Evolutionary conservation across 2,113 vertebrate species (phyloP).

Genomic region (Campylomormyrus tamandua): DNA sequence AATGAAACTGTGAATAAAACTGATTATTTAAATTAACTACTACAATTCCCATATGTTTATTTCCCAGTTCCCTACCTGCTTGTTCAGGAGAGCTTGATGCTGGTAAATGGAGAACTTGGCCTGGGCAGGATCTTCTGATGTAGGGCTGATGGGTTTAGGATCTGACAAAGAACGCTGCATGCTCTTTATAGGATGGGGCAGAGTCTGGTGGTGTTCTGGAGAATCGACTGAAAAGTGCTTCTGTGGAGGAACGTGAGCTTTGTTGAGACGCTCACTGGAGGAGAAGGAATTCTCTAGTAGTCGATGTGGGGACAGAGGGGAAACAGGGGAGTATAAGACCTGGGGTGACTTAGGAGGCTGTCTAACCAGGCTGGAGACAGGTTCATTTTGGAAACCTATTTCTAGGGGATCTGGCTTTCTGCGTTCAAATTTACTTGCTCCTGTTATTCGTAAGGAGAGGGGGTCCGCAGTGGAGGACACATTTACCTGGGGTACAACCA

Average conservation of each 20-base stretch:
- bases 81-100: slow-evolving; percentile 79
- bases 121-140: slow-evolving; percentile 82
- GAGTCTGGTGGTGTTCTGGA: slow-evolving; percentile 76
- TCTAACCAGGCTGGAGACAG: slow-evolving; percentile 83
- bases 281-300: slow-evolving; percentile 82
- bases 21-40: neutral
- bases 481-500: slow-evolving; percentile 79
- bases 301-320: slow-evolving; percentile 86
- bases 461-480: slow-evolving; percentile 76
- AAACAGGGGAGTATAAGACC: slow-evolving; percentile 93
- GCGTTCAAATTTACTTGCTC: slow-evolving; percentile 77
- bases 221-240: slow-evolving; percentile 85
- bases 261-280: slow-evolving; percentile 88
- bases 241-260: slow-evolving; percentile 94
- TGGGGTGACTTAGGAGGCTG: slow-evolving; percentile 90
- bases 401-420: slow-evolving; percentile 90
- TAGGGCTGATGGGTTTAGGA: slow-evolving; percentile 93
- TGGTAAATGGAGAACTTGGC: slow-evolving; percentile 89
- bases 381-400: slow-evolving; percentile 84
- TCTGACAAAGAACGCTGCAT: slow-evolving; percentile 94
- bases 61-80: slow-evolving; percentile 71
- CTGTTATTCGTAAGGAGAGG: slow-evolving; percentile 60
- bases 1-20: neutral
- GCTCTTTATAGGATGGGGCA: slow-evolving; percentile 92
- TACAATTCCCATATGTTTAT: neutral